Base-by-base conservation (phyloP, 2,113 vertebrate species). In the Alethe castanea region DNA sequence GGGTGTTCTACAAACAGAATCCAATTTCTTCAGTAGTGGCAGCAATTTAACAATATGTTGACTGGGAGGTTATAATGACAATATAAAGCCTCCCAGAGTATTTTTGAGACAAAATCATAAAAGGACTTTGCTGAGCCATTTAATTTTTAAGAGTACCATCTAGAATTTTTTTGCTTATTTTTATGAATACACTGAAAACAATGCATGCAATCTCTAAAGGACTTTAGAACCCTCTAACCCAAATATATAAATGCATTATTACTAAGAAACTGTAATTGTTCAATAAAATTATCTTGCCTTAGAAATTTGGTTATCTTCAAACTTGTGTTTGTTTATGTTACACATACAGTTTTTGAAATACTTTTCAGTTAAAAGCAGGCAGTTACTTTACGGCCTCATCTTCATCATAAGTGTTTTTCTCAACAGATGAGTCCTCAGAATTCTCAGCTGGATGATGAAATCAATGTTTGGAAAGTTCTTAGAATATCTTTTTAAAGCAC, bases 1-100 rank as follows among this genome's bases (percentile, higher is more conserved):
- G 70, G 33, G 44, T 96, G 70, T 92, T 97, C 91, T 57, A 88
- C 74, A 96, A 94, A 95, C 29, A 96, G 72, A 95, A 95, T 50
- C 52, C 71, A 89, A 77, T 96, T 88, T 96, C 90, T 92, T 64
- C 65, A 56, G 45, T 6, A 67, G 52, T 7, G 2, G 6, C 67
- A 89, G 42, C 14, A 78, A 88, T 92, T 60, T 81, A 77, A 70
- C 31, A 81, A 23, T 65, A 60, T 48, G 16, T 83, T 88, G 71
- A 38, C 64, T 77, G 28, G 26, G 24, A 84, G 45, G 13, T 76
- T 62, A 76, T 42, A 67, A 90, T 10, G 35, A 35, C 38, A 87
- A 28, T 22, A 42, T 35, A 92, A 94, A 85, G 5, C 8, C 26
- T 87, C 42, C 3, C n/a, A 48, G 59, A 72, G 8, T 33, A 16